Percentiles rank a stretch among this genome's conserved stretches.
These are phyloP conservation scores for Phengaris arion DNA, from an alignment of 2,888 invertebrate species.

Conservation along the genomic window DNA sequence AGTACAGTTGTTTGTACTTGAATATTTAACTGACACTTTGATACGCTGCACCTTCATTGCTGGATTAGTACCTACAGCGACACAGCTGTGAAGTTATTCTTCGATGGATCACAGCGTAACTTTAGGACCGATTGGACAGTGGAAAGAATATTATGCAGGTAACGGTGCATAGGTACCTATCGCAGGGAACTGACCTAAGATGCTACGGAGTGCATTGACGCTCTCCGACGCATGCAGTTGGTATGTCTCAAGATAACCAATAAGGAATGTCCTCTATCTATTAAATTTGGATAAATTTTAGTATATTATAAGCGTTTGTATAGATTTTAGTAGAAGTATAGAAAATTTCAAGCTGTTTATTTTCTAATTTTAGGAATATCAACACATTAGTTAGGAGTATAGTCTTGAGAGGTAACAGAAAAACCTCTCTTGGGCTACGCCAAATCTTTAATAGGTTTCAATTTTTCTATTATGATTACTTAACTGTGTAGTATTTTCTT, in stretches of 20 bases:
- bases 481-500: too few relatives aligned
- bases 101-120: not conserved
- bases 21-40: not conserved
- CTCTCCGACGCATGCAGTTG: slow-evolving; percentile 66
- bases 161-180: slow-evolving; percentile 68
- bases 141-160: slow-evolving; percentile 40
- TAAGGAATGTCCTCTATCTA: not conserved
- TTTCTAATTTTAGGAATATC: too few relatives aligned
- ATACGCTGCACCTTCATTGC: not conserved
- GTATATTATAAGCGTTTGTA: not conserved
- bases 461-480: not conserved
- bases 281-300: not conserved
- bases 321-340: too few relatives aligned
- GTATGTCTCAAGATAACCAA: slow-evolving; percentile 75
- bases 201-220: slow-evolving; percentile 77
- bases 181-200: slow-evolving; percentile 79
- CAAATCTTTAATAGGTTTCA: not conserved
- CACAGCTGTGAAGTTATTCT: not conserved
- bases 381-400: not conserved
- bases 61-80: not conserved
- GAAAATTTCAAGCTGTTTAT: too few relatives aligned
- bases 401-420: not conserved
- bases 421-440: not conserved
- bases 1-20: slow-evolving; percentile 59
- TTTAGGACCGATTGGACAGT: not conserved